Percentiles rank a stretch among this genome's conserved stretches.
These are phyloP conservation scores for Stegastes partitus DNA, from an alignment of 2,113 vertebrate genomes.

Conservation along the genomic window DNA sequence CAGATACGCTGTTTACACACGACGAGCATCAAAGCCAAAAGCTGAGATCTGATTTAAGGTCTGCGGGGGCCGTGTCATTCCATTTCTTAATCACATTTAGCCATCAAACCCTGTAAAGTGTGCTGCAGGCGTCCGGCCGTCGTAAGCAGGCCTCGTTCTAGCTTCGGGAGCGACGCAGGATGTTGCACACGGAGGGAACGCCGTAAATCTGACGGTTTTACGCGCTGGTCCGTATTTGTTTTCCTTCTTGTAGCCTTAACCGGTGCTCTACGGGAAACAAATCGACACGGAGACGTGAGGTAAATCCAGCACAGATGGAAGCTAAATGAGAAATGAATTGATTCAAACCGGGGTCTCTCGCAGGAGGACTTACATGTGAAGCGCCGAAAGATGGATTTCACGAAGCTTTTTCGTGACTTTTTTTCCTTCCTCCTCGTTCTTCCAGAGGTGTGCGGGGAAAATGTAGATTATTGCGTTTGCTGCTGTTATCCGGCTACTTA, in stretches of 20 bases:
- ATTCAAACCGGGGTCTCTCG: constrained; percentile 20
- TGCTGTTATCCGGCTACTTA: constrained; percentile 18
- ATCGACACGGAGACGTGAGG: constrained; percentile 1
- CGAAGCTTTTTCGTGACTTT: constrained; percentile 13
- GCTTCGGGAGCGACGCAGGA: neutral
- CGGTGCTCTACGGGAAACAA: constrained; percentile 27
- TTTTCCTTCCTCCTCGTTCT: neutral
- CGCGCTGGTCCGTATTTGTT: neutral
- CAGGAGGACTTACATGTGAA: neutral
- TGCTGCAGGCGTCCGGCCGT: neutral
- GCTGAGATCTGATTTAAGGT: constrained; percentile 21
- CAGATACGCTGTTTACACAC: constrained; percentile 16
- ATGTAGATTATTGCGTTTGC: constrained; percentile 23
- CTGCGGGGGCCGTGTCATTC: constrained; percentile 16
- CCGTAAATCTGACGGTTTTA: constrained; percentile 11
- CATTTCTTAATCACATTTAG: constrained; percentile 51
- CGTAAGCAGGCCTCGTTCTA: neutral
- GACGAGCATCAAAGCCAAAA: neutral
- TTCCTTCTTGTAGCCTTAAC: neutral
- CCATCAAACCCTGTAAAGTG: constrained; percentile 30
- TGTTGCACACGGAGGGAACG: constrained; percentile 23
- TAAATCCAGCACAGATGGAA: constrained; percentile 31
- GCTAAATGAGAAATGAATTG: constrained; percentile 30
- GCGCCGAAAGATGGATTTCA: constrained; percentile 36
- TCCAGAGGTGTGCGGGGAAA: neutral